Conservation (phyloP, 2,113 vertebrate species). For the Sarotherodon lohbergeri region DNA sequence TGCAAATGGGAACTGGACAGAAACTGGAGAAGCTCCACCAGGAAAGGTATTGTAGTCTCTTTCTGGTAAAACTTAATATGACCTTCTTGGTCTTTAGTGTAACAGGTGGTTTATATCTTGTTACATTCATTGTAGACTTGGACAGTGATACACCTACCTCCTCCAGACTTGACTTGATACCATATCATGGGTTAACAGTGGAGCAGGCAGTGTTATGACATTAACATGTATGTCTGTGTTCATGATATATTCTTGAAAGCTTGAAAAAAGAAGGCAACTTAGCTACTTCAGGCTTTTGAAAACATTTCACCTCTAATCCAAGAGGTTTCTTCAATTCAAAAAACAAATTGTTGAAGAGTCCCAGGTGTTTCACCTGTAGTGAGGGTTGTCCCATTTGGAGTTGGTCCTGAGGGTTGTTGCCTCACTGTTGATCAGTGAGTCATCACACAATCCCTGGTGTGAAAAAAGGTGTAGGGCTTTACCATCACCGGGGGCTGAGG, state of each 20-base stretch:
- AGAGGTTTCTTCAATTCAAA: not conserved
- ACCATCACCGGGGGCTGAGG: not conserved
- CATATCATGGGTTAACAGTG: not conserved
- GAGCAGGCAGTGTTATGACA: not conserved
- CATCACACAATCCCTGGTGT: not conserved
- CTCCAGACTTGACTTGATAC: not conserved
- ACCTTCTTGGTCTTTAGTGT: not conserved
- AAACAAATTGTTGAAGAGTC: not conserved
- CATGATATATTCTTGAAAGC: not conserved
- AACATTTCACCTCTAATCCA: not conserved
- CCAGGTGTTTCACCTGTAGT: not conserved
- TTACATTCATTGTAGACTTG: not conserved
- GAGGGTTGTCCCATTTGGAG: not conserved
- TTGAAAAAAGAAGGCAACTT: not conserved
- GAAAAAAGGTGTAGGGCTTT: not conserved
- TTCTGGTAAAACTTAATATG: not conserved
- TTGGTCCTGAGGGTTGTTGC: not conserved
- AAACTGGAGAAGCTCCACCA: constrained; percentile 45
- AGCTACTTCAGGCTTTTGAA: not conserved
- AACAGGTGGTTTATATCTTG: not conserved
- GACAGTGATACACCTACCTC: not conserved
- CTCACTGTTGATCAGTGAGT: not conserved
- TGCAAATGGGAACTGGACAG: constrained; percentile 47
- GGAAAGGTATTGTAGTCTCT: constrained; percentile 23
- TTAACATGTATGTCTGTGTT: not conserved